phyloP scores from a whole-genome alignment of 2,113 vertebrate genomes.

The Pangasianodon hypophthalmus region DNA sequence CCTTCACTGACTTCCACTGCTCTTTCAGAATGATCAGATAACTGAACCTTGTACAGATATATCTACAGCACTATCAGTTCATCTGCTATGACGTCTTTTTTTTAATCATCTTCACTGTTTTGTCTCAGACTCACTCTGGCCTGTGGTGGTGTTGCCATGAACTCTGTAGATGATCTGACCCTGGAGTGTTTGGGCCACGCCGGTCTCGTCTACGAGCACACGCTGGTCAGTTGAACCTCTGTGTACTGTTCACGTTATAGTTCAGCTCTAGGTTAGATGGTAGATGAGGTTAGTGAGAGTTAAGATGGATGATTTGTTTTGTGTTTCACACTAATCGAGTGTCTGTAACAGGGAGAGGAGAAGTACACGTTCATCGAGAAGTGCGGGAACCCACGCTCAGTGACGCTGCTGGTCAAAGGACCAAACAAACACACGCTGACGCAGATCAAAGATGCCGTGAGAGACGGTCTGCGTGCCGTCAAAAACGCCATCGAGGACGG shows the following conservation, averaged over 20 bases:
- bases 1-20: too few species aligned
- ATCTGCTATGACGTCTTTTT: too few species aligned
- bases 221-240: conserved; percentile 77
- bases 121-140: conserved; percentile 84
- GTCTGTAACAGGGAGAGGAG: conserved; percentile 86
- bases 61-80: neutral
- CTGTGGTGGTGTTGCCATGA: conserved; percentile 91
- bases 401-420: conserved; percentile 90
- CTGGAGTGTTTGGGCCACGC: conserved; percentile 88
- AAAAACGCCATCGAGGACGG: conserved; percentile 98
- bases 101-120: neutral
- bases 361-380: conserved; percentile 96
- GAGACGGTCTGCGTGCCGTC: conserved; percentile 91
- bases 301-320: neutral
- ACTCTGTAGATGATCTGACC: conserved; percentile 90
- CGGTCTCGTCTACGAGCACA: conserved; percentile 92
- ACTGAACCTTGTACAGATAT: neutral
- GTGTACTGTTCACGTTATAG: neutral
- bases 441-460: conserved; percentile 94
- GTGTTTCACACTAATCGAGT: neutral
- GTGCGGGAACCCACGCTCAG: conserved; percentile 92
- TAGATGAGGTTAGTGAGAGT: neutral
- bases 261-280: neutral
- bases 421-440: conserved; percentile 95
- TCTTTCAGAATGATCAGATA: neutral